Conservation (phyloP, 2,797 vertebrate genomes). For the Coluber constrictor region DNA sequence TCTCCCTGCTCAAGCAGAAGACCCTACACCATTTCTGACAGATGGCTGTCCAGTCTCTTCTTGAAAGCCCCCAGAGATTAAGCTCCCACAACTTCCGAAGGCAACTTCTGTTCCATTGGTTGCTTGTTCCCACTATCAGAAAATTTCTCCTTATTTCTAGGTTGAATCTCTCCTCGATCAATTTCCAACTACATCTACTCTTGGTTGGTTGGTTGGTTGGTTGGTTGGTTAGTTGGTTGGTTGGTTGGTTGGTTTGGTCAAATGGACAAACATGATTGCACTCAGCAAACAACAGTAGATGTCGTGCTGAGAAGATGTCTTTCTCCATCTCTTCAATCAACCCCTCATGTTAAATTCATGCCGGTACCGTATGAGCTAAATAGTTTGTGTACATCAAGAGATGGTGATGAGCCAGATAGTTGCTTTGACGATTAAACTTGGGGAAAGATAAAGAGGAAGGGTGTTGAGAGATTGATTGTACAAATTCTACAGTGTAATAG, state of each 20-base stretch:
- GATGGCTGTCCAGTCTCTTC: too few species aligned
- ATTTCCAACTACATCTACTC: background rate
- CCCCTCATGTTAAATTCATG: background rate
- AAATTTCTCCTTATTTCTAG: too few species aligned
- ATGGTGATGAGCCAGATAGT: background rate
- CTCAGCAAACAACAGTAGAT: background rate
- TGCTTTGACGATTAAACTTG: background rate
- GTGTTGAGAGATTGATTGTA: background rate
- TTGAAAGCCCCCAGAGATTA: too few species aligned
- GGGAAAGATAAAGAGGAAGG: background rate
- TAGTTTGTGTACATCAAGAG: background rate
- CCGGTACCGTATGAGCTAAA: background rate
- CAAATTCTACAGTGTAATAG: background rate
- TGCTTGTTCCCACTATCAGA: too few species aligned
- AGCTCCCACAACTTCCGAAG: too few species aligned
- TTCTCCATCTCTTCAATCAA: background rate
- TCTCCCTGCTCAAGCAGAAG: too few species aligned
- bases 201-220: background rate
- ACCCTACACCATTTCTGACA: too few species aligned
- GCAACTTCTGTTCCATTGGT: too few species aligned
- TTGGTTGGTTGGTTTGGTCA: background rate
- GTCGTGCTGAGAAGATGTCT: background rate
- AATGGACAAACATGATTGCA: background rate
- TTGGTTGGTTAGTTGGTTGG: background rate
- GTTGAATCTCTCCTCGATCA: too few species aligned